Evolutionary conservation across 2,888 invertebrate genomes (phyloP).

Genomic region (Parascotia fuliginaria): DNA sequence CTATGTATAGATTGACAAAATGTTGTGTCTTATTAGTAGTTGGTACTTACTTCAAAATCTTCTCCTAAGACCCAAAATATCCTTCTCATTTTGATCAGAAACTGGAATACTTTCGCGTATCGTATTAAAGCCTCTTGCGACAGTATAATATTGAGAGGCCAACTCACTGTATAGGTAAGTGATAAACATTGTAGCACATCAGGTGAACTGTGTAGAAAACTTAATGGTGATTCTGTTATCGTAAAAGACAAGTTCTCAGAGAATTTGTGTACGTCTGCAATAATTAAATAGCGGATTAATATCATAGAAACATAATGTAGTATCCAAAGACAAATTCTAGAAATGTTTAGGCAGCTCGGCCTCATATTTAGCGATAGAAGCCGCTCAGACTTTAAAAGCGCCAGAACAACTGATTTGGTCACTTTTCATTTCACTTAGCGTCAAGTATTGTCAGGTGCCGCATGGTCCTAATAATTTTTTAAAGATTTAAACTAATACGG

Average conservation of each 20-base stretch:
- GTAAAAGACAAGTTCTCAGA: slow-evolving; percentile 88
- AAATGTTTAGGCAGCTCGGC: too few species aligned
- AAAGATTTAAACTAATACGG: too few species aligned
- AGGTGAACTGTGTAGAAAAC: slow-evolving; percentile 88
- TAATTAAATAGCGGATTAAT: background rate
- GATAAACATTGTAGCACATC: slow-evolving; percentile 89
- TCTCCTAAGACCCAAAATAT: slow-evolving; percentile 91
- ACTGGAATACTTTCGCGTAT: slow-evolving; percentile 91
- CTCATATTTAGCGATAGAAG: too few species aligned
- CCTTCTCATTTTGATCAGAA: slow-evolving; percentile 90
- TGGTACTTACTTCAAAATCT: slow-evolving; percentile 85
- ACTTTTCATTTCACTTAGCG: too few species aligned
- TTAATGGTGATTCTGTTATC: slow-evolving; percentile 86
- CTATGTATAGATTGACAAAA: too few species aligned
- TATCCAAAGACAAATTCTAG: too few species aligned
- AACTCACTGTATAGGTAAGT: slow-evolving; percentile 89
- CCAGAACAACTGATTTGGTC: too few species aligned
- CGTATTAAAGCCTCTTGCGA: slow-evolving; percentile 89
- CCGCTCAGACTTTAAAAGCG: too few species aligned
- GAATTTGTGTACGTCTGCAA: slow-evolving; percentile 85
- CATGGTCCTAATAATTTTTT: too few species aligned
- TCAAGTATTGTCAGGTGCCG: too few species aligned
- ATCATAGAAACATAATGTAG: background rate
- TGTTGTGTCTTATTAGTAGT: too few species aligned
- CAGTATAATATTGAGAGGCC: slow-evolving; percentile 92